Conservation (phyloP, 2,113 vertebrate species). For the Poeciliopsis prolifica region DNA sequence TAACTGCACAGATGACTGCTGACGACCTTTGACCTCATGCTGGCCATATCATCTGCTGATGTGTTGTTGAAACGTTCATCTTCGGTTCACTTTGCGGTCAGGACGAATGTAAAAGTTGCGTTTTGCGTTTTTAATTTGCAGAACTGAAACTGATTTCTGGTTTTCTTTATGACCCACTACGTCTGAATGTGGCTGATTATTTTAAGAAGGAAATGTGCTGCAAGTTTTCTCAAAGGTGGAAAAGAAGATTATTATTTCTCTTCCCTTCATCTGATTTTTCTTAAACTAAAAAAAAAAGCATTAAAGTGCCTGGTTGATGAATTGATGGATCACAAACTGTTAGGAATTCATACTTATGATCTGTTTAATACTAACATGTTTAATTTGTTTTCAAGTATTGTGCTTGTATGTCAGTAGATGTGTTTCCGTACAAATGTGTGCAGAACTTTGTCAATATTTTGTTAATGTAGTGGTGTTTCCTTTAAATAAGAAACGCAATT, state of each 20-base stretch:
- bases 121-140: background rate
- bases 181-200: too few relatives aligned
- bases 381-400: background rate
- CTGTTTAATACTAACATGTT: background rate
- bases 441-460: too few relatives aligned
- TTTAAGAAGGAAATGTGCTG: too few relatives aligned
- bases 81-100: background rate
- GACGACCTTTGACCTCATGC: constrained; percentile 73
- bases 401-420: background rate
- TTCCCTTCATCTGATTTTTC: too few relatives aligned
- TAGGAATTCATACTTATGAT: too few relatives aligned
- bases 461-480: too few relatives aligned
- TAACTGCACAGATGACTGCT: constrained; percentile 45
- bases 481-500: too few relatives aligned
- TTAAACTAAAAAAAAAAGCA: too few relatives aligned
- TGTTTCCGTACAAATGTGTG: too few relatives aligned
- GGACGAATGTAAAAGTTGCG: background rate
- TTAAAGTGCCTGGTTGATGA: background rate
- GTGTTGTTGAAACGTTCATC: constrained; percentile 24
- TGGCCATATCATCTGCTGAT: constrained; percentile 55
- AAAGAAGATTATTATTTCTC: too few relatives aligned
- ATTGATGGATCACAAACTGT: background rate
- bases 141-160: background rate
- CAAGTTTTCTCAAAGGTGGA: too few relatives aligned
- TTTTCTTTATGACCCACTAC: too few relatives aligned